phyloP scores from a whole-genome alignment of 2,113 vertebrate genomes.

The Rhineura floridana region DNA sequence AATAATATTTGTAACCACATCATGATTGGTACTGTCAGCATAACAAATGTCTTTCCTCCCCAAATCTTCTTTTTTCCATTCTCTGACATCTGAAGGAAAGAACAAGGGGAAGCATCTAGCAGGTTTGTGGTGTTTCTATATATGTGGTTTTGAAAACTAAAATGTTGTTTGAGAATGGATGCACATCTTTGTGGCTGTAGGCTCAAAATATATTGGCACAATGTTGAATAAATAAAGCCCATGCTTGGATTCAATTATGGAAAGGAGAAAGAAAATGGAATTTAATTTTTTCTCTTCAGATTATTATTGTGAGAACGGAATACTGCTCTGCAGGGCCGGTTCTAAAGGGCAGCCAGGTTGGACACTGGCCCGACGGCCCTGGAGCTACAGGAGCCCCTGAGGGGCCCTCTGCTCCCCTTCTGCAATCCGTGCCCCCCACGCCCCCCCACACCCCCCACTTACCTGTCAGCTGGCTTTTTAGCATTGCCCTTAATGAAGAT shows the following conservation, averaged over 20 bases:
- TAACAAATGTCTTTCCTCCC: constrained; percentile 42
- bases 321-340: no score
- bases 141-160: constrained; percentile 51
- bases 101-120: constrained; percentile 89
- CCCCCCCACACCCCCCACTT: no score
- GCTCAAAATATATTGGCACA: constrained; percentile 49
- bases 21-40: constrained; percentile 46
- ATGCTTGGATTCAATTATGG: background rate
- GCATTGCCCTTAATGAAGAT: no score
- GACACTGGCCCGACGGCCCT: no score
- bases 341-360: no score
- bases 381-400: no score
- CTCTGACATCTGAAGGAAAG: constrained; percentile 87
- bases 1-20: constrained; percentile 61
- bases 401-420: no score
- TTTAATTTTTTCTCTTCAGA: background rate
- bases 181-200: constrained; percentile 46
- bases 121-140: constrained; percentile 86
- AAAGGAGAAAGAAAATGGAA: background rate
- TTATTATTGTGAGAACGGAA: background rate
- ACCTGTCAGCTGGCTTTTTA: no score
- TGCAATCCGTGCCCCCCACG: no score
- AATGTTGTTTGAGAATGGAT: constrained; percentile 55
- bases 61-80: constrained; percentile 74
- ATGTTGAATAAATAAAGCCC: constrained; percentile 22